Conservation (phyloP, 2,797 vertebrate genomes). For the Hoplostethus atlanticus region DNA sequence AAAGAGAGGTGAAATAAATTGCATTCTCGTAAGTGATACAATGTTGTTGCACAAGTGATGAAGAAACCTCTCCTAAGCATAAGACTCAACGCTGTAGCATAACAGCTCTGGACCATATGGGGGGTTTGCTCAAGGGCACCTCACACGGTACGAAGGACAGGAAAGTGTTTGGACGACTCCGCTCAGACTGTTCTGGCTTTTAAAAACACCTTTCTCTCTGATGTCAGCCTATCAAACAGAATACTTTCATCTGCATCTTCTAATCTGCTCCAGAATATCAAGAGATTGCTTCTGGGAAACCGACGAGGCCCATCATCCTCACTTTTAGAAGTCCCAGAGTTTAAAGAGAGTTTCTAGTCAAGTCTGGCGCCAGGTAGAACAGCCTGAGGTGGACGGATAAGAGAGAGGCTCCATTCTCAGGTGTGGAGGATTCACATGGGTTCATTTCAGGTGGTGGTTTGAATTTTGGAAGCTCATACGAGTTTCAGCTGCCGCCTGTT, state of each 20-base stretch:
- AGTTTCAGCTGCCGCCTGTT: not conserved
- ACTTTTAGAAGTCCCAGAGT: not conserved
- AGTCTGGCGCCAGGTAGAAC: not conserved
- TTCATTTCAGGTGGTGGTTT: not conserved
- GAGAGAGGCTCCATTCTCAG: too few species aligned
- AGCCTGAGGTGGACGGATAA: not conserved
- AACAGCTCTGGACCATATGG: too few species aligned
- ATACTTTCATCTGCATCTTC: conserved; percentile 28
- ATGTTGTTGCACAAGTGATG: too few species aligned
- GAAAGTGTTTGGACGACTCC: conserved; percentile 12
- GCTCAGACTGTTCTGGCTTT: not conserved
- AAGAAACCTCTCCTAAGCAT: too few species aligned
- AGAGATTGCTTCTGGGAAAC: not conserved
- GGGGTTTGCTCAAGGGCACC: too few species aligned
- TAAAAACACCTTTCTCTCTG: conserved; percentile 5
- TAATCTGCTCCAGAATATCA: conserved; percentile 11
- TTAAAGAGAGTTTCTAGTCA: conserved; percentile 1
- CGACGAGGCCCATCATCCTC: not conserved
- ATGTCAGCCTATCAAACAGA: conserved; percentile 40
- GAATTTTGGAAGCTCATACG: not conserved
- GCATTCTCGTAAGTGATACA: not conserved
- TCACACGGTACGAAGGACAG: not conserved
- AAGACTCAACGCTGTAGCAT: too few species aligned
- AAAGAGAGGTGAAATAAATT: not conserved
- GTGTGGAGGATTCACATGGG: not conserved